These are phyloP conservation scores for Lagorchestes hirsutus DNA, from an alignment of 2,797 vertebrate species.

Conservation along the genomic window DNA sequence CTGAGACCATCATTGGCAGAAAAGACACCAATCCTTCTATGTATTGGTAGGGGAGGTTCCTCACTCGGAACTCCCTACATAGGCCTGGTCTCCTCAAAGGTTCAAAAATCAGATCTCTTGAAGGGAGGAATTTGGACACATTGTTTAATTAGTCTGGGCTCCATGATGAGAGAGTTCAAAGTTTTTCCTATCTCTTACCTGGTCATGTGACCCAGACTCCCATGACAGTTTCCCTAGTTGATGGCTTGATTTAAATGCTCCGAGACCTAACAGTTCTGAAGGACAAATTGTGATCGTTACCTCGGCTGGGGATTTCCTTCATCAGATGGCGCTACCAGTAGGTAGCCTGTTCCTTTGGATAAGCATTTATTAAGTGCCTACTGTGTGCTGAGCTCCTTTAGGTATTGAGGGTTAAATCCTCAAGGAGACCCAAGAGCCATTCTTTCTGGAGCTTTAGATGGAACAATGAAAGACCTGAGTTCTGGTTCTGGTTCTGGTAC, in stretches of 20 bases:
- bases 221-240: background rate
- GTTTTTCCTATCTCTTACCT: background rate
- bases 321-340: background rate
- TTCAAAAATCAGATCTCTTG: background rate
- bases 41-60: background rate
- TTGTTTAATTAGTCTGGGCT: background rate
- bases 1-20: background rate
- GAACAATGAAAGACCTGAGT: background rate
- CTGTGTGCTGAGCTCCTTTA: background rate
- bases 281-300: background rate
- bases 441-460: background rate
- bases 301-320: background rate
- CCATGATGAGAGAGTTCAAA: background rate
- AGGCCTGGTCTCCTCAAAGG: background rate
- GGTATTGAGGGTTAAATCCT: background rate
- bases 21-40: background rate
- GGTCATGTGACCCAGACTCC: background rate
- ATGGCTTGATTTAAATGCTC: background rate
- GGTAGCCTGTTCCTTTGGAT: background rate
- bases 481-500: background rate
- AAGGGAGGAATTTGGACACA: background rate
- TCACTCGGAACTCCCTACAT: background rate
- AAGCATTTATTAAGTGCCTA: conserved; percentile 13
- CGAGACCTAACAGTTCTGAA: background rate
- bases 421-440: background rate